Percentiles rank a stretch among this genome's conserved stretches.
These are phyloP conservation scores for Tetraneura akinire DNA, from an alignment of 1,140 invertebrate genomes.

Conservation along the genomic window DNA sequence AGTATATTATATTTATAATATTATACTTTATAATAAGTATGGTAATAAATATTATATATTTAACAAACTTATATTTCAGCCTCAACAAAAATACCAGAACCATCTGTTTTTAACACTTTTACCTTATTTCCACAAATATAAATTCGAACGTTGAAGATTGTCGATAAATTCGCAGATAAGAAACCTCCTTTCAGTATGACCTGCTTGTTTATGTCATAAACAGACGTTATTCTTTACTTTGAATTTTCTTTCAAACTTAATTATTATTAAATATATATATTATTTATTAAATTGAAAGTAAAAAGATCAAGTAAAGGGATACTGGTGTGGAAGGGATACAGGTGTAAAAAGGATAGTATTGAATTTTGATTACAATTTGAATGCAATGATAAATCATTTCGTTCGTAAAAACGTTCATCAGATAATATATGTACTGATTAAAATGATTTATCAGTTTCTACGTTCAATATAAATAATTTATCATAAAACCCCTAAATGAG, in stretches of 20 bases:
- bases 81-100: not conserved
- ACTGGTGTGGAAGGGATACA: no score
- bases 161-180: constrained; percentile 27
- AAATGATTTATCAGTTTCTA: no score
- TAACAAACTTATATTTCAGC: not conserved
- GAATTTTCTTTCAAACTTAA: constrained; percentile 3
- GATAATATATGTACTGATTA: no score
- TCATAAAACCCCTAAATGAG: no score
- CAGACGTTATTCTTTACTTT: not conserved
- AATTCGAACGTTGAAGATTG: not conserved
- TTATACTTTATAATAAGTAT: not conserved
- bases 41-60: not conserved
- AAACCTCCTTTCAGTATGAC: not conserved
- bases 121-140: not conserved
- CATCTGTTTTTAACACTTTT: not conserved
- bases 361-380: no score
- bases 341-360: no score
- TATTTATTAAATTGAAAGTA: no score
- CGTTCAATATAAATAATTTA: no score
- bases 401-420: no score
- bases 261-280: constrained; percentile 11
- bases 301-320: no score
- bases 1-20: no score
- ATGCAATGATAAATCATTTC: no score
- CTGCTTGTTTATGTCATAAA: not conserved